Base-by-base conservation (phyloP, 2,888 invertebrate genomes). In the Itoplectis maculator region DNA sequence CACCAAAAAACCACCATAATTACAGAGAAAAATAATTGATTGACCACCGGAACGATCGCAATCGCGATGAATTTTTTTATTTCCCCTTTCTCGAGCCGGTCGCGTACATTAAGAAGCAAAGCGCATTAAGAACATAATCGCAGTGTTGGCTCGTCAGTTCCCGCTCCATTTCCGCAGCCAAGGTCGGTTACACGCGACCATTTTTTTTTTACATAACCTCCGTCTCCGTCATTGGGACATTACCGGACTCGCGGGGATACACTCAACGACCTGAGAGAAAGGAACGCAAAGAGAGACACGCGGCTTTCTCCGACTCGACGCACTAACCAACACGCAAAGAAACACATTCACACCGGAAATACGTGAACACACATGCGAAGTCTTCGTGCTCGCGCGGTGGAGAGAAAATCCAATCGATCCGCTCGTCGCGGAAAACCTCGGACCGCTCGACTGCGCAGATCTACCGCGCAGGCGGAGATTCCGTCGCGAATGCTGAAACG, bases 381-480 rank as follows among this genome's bases (percentile, higher is more conserved):
- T n/a, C 29, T 29, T 5, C 29, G 29, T 29, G 29, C 56, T 29
- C 29, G 29, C 5, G 29, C 56, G 15, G 45, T n/a, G 1, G 59
- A 61, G 68, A 75, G 66, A 75, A 75, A 66, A 75, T 74, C 45
- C 59, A 65, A 65, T 75, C 47, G 68, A 65, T 65, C 65, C n/a
- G 29, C 72, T 23, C 35, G 13, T 51, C 23, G 18, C 51, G 37
- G 42, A 75, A 59, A 75, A 75, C 59, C 68, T 76, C 68, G 23
- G 75, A 76, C n/a, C n/a, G n/a, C 66, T 76, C 76, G 59, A n/a
- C 42, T 15, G 76, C 47, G 35, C 47, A 66, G 54, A 47, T n/a
- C 45, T 18, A 5, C 0, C n/a, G 13, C 9, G 47, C 20, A 40
- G 13, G 35, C 23, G 45, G 20, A 42, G 51, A 51, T 23, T 61